Base-by-base conservation (phyloP, 2,113 vertebrate species). In the Nesogale talazaci region DNA sequence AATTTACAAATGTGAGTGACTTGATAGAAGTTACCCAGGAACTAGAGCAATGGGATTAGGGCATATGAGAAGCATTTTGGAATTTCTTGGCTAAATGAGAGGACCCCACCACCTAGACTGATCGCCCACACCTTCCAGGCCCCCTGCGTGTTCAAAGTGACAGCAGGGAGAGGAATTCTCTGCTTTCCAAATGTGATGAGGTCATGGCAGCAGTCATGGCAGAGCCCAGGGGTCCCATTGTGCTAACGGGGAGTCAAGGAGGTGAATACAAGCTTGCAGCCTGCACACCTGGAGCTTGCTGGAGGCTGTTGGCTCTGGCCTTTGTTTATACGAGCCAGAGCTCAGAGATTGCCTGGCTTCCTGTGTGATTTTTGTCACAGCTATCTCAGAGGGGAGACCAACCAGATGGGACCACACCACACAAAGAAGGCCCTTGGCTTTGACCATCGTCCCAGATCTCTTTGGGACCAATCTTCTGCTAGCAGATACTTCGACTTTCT, bases 261-360 rank as follows among this genome's bases (percentile, higher is more conserved):
- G 61, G 69, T n/a, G n/a, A 85, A 34, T 80, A 29, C 5, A 29
- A 4, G 17, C 74, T 76, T 93, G 70, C 38, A 74, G n/a, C 34
- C 56, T 70, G 67, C 25, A 85, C 57, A 89, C 75, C 78, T 90
- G 92, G 70, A 69, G 11, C 74, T 93, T 72, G 46, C 67, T 78
- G 29, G 12, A 84, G 80, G 74, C 25, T 46, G 91, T 46, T 90
- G 34, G 0, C 72, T 88, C 90, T 90, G 36, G 74, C 25, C 27
- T 36, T 0, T 96, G 25, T 93, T 95, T 72, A 70, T 52, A 86
- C 87, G 93, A 91, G 80, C 81, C 82, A 59, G 91, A 23, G 67
- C 87, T 94, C 80, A 93, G 80, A 93, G 77, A 91, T 95, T 29
- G 6, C 86, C 2, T n/a, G 59, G 85, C 83, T 96, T 95, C 69